phyloP scores from a whole-genome alignment of 1,140 invertebrate species.

The Listronotus bonariensis region DNA sequence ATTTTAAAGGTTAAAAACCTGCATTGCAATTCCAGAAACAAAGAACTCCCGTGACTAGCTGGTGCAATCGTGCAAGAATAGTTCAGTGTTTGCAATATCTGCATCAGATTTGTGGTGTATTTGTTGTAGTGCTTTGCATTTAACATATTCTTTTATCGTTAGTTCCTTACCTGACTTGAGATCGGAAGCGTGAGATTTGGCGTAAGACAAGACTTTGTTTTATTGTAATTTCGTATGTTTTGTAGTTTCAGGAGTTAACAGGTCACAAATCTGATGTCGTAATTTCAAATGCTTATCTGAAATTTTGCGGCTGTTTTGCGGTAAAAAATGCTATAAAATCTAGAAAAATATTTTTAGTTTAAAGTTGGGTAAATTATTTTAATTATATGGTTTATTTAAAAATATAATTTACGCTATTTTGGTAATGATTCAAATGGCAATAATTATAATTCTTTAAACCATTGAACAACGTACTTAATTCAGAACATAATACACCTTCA shows the following conservation, averaged over 20 bases:
- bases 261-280: slow-evolving; percentile 26
- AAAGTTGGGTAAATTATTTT: too few species aligned
- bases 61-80: slow-evolving; percentile 28
- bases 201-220: slow-evolving; percentile 31
- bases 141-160: slow-evolving; percentile 32
- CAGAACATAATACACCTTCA: too few species aligned
- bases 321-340: too few species aligned
- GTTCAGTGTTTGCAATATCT: slow-evolving; percentile 28
- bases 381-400: too few species aligned
- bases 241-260: slow-evolving; percentile 23
- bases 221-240: slow-evolving; percentile 29
- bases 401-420: too few species aligned
- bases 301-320: too few species aligned
- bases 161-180: slow-evolving; percentile 27
- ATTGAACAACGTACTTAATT: too few species aligned
- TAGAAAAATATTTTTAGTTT: too few species aligned
- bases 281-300: slow-evolving; percentile 16
- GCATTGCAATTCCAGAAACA: slow-evolving; percentile 19
- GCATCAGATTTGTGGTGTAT: slow-evolving; percentile 21
- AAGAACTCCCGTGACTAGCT: slow-evolving; percentile 17
- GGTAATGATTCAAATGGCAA: too few species aligned
- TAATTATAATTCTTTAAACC: too few species aligned
- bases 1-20: slow-evolving; percentile 15
- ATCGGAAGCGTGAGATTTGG: slow-evolving; percentile 32
- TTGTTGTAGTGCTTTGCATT: slow-evolving; percentile 29